These are phyloP conservation scores for Leucosticte australis DNA, from an alignment of 2,113 vertebrate genomes.

Conservation along the genomic window DNA sequence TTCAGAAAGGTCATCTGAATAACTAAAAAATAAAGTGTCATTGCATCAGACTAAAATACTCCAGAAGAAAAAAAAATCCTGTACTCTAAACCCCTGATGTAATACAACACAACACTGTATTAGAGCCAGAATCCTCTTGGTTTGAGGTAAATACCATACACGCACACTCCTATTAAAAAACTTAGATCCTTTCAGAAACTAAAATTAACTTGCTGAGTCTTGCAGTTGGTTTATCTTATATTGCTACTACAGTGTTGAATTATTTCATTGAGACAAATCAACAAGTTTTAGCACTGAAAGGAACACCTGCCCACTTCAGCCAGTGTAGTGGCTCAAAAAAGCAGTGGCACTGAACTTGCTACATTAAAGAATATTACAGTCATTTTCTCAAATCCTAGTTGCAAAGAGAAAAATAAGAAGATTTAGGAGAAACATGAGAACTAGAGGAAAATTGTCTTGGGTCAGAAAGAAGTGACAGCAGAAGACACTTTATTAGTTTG, in stretches of 20 bases:
- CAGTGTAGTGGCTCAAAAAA: neutral
- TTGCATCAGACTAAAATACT: neutral
- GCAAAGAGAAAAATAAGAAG: neutral
- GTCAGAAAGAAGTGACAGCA: neutral
- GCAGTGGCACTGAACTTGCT: neutral
- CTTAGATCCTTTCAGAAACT: neutral
- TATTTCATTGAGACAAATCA: neutral
- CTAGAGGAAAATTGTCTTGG: neutral
- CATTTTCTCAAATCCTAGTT: neutral
- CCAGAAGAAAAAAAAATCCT: neutral
- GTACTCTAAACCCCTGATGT: neutral
- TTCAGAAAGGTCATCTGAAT: neutral
- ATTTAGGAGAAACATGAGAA: neutral
- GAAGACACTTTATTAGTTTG: neutral
- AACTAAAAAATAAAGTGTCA: neutral
- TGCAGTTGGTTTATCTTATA: neutral
- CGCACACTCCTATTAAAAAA: neutral
- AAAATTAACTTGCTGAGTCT: neutral
- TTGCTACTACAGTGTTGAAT: neutral
- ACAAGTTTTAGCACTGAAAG: neutral
- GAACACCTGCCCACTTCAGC: neutral
- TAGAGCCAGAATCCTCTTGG: neutral
- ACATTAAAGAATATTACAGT: neutral
- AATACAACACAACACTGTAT: neutral
- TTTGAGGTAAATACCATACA: neutral